Conservation (phyloP, 1,140 invertebrate genomes). For the Zaprionus ghesquierei region DNA sequence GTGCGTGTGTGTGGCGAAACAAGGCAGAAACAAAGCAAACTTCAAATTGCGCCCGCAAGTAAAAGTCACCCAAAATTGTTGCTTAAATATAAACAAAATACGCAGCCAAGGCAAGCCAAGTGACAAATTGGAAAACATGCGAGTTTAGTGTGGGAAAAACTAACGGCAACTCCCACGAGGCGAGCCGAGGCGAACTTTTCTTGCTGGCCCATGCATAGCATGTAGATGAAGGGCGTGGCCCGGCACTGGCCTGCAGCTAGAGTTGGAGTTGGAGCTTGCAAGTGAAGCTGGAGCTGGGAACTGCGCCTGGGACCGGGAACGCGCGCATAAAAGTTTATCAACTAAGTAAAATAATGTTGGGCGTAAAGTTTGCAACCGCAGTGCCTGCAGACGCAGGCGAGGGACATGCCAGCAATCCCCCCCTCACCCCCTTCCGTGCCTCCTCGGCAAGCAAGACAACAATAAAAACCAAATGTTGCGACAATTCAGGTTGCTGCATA, state of each 20-base stretch:
- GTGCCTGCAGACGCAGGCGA: slow-evolving; percentile 53
- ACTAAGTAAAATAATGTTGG: slow-evolving; percentile 80
- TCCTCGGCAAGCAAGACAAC: slow-evolving; percentile 40
- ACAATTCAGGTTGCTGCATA: slow-evolving; percentile 53
- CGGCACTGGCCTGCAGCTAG: slow-evolving; percentile 1
- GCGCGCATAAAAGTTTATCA: slow-evolving; percentile 73
- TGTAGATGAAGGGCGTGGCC: slow-evolving; percentile 7
- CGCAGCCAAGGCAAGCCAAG: slow-evolving; percentile 46
- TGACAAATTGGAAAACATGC: slow-evolving; percentile 73
- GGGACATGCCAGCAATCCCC: slow-evolving; percentile 9
- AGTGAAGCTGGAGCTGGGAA: neutral
- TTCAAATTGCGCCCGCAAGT: slow-evolving; percentile 51
- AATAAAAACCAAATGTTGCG: slow-evolving; percentile 79
- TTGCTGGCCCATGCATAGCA: slow-evolving; percentile 16
- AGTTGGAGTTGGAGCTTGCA: too few species aligned
- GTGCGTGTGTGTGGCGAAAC: slow-evolving; percentile 2
- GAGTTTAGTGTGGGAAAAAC: slow-evolving; percentile 28
- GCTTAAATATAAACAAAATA: slow-evolving; percentile 42
- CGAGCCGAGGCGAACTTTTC: neutral
- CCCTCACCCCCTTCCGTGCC: neutral
- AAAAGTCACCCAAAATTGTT: slow-evolving; percentile 58
- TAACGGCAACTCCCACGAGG: slow-evolving; percentile 18
- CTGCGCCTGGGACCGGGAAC: neutral
- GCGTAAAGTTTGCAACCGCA: slow-evolving; percentile 75
- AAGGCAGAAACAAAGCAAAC: slow-evolving; percentile 28